These are phyloP conservation scores for Martes martes DNA, from an alignment of 2,113 vertebrate genomes.

Conservation along the genomic window DNA sequence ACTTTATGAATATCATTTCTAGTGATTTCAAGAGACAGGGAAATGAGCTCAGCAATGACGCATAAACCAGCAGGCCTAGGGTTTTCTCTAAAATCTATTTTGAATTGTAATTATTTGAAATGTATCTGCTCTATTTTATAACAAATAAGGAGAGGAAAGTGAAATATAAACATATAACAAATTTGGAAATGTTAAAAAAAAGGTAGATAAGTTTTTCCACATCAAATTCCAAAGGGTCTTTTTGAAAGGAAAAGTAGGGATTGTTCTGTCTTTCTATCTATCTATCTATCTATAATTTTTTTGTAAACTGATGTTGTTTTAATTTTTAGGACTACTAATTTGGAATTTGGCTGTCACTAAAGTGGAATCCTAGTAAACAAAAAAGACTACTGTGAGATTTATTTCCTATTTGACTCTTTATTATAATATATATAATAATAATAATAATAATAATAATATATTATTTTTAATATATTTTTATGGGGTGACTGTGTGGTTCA, in stretches of 20 bases:
- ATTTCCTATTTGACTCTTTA: conserved; percentile 1
- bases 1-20: neutral
- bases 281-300: neutral
- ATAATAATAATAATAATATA: too few relatives aligned
- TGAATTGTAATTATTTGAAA: neutral
- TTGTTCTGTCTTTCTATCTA: neutral
- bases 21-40: neutral
- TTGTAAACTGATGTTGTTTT: neutral
- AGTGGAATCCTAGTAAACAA: neutral
- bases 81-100: neutral
- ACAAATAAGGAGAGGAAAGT: neutral
- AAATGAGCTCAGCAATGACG: neutral
- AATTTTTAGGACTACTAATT: neutral
- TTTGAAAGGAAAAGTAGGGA: neutral
- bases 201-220: neutral
- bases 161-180: neutral
- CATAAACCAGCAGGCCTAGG: neutral
- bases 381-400: neutral
- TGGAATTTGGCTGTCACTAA: neutral
- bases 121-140: neutral
- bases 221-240: neutral
- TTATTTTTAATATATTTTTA: neutral
- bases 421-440: neutral
- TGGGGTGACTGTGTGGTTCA: neutral
- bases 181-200: neutral